Evolutionary conservation across 1,140 invertebrate species (phyloP).

Genomic region (Drosophila kikkawai): DNA sequence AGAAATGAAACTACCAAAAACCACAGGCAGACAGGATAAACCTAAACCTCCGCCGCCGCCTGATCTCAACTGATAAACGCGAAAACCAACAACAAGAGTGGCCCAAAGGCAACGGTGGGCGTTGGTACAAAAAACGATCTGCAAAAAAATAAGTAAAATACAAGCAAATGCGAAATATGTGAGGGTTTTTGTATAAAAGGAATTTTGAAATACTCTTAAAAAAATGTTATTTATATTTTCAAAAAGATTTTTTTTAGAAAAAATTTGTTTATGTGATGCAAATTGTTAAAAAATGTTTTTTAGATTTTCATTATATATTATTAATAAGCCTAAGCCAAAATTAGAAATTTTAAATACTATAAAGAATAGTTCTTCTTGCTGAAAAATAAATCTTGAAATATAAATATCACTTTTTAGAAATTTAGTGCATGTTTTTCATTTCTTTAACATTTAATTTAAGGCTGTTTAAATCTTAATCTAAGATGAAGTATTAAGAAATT

Average conservation of each 20-base stretch:
- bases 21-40: conserved; percentile 72
- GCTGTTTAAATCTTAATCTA: too few species aligned
- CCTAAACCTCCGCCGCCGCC: conserved; percentile 41
- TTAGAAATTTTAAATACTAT: too few species aligned
- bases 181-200: not conserved
- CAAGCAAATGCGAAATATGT: conserved; percentile 12
- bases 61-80: conserved; percentile 82
- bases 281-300: too few species aligned
- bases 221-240: not conserved
- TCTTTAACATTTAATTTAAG: too few species aligned
- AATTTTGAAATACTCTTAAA: conserved; percentile 13
- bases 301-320: too few species aligned
- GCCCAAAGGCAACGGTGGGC: conserved; percentile 64
- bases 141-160: conserved; percentile 42
- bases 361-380: too few species aligned
- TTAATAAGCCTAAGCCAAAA: too few species aligned
- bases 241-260: not conserved
- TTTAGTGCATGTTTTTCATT: too few species aligned
- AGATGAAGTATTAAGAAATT: too few species aligned
- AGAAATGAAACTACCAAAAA: conserved; percentile 63
- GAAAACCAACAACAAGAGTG: conserved; percentile 69
- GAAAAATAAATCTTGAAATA: too few species aligned
- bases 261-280: not conserved
- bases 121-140: conserved; percentile 67
- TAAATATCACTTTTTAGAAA: too few species aligned